Percentiles rank a stretch among this genome's conserved stretches.
Conservation (phyloP, 2,113 vertebrate species). For the Aspidoscelis tigris region DNA sequence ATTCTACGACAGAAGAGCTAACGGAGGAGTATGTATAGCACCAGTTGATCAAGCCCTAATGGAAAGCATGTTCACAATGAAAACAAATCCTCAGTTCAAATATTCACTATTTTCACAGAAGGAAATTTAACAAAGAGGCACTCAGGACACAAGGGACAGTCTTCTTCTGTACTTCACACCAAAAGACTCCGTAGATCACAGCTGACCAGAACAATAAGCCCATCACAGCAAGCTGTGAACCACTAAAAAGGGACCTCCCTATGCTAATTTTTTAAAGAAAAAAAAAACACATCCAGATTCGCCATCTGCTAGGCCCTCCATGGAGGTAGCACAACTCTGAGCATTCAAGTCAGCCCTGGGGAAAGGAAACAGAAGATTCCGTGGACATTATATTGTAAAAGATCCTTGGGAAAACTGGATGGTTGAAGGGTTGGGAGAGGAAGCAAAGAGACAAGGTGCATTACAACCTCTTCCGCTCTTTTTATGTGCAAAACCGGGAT, state of each 20-base stretch:
- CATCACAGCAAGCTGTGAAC: conserved; percentile 72
- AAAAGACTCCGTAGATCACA: conserved; percentile 56
- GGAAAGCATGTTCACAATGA: conserved; percentile 36
- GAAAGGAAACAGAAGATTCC: conserved; percentile 25
- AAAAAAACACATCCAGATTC: conserved; percentile 68
- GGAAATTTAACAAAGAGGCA: conserved; percentile 63
- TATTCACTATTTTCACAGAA: conserved; percentile 55
- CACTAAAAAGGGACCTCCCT: conserved; percentile 69
- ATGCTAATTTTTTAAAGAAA: conserved; percentile 58
- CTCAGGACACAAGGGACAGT: conserved; percentile 63
- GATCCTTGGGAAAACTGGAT: rapidly evolving
- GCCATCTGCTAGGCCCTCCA: conserved; percentile 69
- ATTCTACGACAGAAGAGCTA: conserved; percentile 43
- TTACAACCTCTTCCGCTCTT: neutral
- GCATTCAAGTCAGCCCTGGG: conserved; percentile 41
- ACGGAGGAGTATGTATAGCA: conserved; percentile 12
- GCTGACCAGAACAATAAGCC: conserved; percentile 59
- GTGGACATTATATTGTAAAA: neutral
- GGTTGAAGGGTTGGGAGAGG: neutral
- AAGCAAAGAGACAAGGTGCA: neutral
- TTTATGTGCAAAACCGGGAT: neutral
- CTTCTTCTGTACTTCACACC: conserved; percentile 54
- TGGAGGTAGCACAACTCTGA: conserved; percentile 41
- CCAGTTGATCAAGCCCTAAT: conserved; percentile 43
- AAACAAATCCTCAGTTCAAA: conserved; percentile 50